Evolutionary conservation across 2,888 invertebrate genomes (phyloP), one percentile per base, ranked within the genome.

Genomic region (Amblyteles armatorius): DNA sequence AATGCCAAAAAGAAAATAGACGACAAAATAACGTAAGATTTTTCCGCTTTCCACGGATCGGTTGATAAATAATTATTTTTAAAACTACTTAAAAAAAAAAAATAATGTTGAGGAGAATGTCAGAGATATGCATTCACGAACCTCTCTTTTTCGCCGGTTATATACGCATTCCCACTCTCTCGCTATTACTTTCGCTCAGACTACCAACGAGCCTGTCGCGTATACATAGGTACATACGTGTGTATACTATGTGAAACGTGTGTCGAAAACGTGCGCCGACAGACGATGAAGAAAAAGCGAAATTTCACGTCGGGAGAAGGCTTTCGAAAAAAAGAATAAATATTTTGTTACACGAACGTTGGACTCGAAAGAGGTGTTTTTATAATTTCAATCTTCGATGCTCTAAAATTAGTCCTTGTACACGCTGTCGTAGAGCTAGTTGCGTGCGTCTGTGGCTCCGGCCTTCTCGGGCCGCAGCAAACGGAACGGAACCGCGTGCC

Each of bases 401-500:
- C 57, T 57, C 26, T 57, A 57, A 57, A 57, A 57, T 57, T 19
- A 57, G 57, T 13, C 26, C 22, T 57, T 26, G 57, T 26, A 11
- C 26, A 57, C 57, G 11, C 26, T 9, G 40, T 11, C 29, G 16
- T 16, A 13, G 55, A 16, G 26, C 9, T 48, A 48, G 44, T 48
- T 16, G 40, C n/a, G 50, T 16, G 22, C 40, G 68, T 81, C 33
- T n/a, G 48, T 67, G 29, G 22, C 40, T 73, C 52, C 77, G 84
- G 84, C 84, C 84, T 84, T 84, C 84, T 84, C 81, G 74, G 81
- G 84, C 84, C 84, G 84, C 82, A 69, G 65, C 81, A 84, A 84
- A 84, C 81, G 84, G 84, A 84, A 84, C 84, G 81, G 84, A 84
- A 84, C 84, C 81, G 78, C 80, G 60, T 55, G 52, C 29, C 63